A percentile compares a stretch with the other conserved stretches of the same genome.
Conservation (phyloP, 1,140 invertebrate species). For the Archivesica marissinica region DNA sequence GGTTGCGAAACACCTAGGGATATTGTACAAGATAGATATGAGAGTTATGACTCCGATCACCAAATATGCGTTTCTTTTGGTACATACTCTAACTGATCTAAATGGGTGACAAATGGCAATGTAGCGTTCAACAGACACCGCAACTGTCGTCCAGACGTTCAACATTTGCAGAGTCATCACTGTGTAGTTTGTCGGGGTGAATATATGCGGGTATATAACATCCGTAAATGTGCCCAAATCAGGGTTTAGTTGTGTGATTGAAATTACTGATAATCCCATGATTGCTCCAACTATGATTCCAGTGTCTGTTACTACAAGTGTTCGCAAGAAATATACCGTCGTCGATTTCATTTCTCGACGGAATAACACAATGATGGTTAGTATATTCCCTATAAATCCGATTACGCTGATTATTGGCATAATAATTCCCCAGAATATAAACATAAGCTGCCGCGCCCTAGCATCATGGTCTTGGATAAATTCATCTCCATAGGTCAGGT, state of each 20-base stretch:
- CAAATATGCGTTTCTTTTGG: conserved; percentile 72
- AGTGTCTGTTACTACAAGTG: conserved; percentile 79
- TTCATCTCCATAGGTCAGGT: conserved; percentile 72
- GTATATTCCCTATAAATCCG: conserved; percentile 81
- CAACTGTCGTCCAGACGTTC: conserved; percentile 82
- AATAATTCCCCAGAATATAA: conserved; percentile 78
- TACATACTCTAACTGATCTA: conserved; percentile 73
- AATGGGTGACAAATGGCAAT: conserved; percentile 82
- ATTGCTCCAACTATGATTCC: conserved; percentile 91
- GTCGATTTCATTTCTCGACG: conserved; percentile 80
- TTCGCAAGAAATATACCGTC: conserved; percentile 80
- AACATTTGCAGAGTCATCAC: conserved; percentile 81
- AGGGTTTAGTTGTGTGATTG: conserved; percentile 82
- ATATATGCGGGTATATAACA: conserved; percentile 77
- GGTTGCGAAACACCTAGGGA: conserved; percentile 78
- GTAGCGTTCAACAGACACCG: conserved; percentile 81
- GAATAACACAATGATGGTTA: conserved; percentile 81
- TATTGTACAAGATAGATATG: conserved; percentile 79
- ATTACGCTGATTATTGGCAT: conserved; percentile 75
- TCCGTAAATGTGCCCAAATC: conserved; percentile 86
- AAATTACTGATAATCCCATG: conserved; percentile 64
- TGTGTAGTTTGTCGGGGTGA: conserved; percentile 75
- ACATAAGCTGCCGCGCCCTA: conserved; percentile 64
- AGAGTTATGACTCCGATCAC: conserved; percentile 70
- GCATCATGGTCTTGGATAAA: conserved; percentile 67